phyloP scores from a whole-genome alignment of 1,140 invertebrate species.

The Pygmarrhopalites habei region DNA sequence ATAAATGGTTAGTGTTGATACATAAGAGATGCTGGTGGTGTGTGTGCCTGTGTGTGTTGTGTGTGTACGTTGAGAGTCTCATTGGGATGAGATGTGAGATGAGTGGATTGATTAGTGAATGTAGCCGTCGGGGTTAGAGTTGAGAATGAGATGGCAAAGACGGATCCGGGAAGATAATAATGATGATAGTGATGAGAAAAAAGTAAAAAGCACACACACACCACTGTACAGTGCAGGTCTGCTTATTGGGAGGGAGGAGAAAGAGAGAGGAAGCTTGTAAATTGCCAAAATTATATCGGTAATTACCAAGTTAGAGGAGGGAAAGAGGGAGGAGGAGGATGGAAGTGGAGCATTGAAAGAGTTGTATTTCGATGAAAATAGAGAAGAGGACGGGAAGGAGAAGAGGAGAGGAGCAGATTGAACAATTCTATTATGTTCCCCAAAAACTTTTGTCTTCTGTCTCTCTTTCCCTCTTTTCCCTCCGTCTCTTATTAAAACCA shows the following conservation, averaged over 20 bases:
- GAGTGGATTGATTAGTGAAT: constrained; percentile 23
- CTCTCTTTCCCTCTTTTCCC: neutral
- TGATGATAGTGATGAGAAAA: constrained; percentile 6
- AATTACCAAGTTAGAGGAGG: constrained; percentile 25
- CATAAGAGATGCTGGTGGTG: no score
- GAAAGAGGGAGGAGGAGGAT: constrained; percentile 39
- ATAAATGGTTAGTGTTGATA: no score
- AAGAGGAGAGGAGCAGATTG: constrained; percentile 28
- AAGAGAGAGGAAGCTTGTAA: constrained; percentile 13
- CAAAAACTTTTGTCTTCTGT: constrained; percentile 30
- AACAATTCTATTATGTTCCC: constrained; percentile 33
- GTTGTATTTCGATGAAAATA: neutral
- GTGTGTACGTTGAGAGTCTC: no score
- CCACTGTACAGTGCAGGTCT: neutral
- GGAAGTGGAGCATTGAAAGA: constrained; percentile 40
- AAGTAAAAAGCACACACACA: neutral
- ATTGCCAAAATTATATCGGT: constrained; percentile 33
- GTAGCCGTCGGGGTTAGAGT: constrained; percentile 12
- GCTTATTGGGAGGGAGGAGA: neutral
- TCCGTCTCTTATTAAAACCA: constrained; percentile 27
- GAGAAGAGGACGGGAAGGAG: neutral
- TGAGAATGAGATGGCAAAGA: neutral
- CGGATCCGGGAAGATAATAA: neutral
- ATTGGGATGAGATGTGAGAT: neutral
- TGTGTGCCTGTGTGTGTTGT: no score